Evolutionary conservation across 2,888 invertebrate species (phyloP).

Genomic region (Lasiommata megera): DNA sequence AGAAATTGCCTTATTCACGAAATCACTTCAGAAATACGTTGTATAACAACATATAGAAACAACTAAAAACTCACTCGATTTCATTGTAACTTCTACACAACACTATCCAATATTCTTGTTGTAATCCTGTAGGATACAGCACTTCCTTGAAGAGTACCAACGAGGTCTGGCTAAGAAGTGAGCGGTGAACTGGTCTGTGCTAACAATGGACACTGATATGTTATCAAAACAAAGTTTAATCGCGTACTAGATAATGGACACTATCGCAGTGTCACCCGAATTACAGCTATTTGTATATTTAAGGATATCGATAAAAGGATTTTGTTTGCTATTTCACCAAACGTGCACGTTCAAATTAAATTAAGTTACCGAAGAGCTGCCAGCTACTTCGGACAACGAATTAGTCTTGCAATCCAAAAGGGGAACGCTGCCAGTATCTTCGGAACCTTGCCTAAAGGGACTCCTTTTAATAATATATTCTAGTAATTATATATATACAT

Average conservation of each 20-base stretch:
- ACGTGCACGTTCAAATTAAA: background rate
- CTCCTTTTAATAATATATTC: no score
- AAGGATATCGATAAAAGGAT: conserved; percentile 3
- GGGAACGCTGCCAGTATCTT: no score
- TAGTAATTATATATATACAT: no score
- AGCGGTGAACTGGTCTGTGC: conserved; percentile 12
- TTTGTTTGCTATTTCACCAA: background rate
- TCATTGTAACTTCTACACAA: conserved; percentile 9
- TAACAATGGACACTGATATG: conserved; percentile 33
- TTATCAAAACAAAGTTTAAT: conserved; percentile 33
- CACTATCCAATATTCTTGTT: background rate
- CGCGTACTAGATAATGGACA: conserved; percentile 22
- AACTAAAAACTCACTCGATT: conserved; percentile 20
- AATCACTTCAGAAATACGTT: no score
- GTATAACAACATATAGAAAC: background rate
- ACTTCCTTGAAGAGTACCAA: background rate
- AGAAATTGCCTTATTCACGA: no score
- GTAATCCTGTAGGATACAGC: background rate
- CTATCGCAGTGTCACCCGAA: conserved; percentile 12
- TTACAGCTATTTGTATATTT: conserved; percentile 1
- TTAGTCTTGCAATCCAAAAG: no score
- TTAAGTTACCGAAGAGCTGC: no score
- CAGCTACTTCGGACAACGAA: no score
- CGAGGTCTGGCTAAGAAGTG: background rate
- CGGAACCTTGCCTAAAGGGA: no score